Evolutionary conservation across 2,888 invertebrate genomes (phyloP).

Genomic region (Dendrolimus pini): DNA sequence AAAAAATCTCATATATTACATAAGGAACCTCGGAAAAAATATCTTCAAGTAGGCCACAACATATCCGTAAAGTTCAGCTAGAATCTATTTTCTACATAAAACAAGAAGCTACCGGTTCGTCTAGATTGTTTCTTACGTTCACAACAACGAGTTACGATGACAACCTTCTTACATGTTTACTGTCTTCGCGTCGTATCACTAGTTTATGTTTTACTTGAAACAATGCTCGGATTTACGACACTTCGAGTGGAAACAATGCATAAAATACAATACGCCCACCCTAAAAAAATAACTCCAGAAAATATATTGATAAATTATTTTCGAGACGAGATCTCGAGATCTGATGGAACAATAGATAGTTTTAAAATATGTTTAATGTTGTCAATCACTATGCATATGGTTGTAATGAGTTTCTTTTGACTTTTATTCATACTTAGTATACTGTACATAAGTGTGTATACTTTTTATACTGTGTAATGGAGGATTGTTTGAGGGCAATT

Average conservation of each 20-base stretch:
- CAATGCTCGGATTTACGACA: constrained; percentile 24
- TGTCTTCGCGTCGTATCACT: constrained; percentile 16
- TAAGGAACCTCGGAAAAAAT: too few relatives aligned
- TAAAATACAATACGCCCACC: constrained; percentile 1
- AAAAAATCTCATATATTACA: too few relatives aligned
- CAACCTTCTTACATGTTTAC: constrained; percentile 20
- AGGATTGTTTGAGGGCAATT: too few relatives aligned
- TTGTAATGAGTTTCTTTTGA: neutral
- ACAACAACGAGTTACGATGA: constrained; percentile 22
- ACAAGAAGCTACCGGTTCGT: constrained; percentile 7
- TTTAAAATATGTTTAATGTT: neutral
- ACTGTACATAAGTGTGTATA: too few relatives aligned
- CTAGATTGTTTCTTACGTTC: neutral
- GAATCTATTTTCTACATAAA: constrained; percentile 14
- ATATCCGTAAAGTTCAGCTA: constrained; percentile 11
- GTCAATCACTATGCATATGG: neutral
- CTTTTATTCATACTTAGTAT: too few relatives aligned
- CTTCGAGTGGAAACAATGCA: constrained; percentile 12
- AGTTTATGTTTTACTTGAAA: constrained; percentile 23
- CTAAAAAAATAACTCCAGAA: neutral
- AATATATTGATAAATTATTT: neutral
- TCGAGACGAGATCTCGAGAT: neutral
- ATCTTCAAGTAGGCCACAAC: too few relatives aligned
- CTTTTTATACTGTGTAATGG: too few relatives aligned
- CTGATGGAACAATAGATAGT: neutral